Base-by-base conservation (phyloP, 2,888 invertebrate genomes). In the Lamproptera curius region DNA sequence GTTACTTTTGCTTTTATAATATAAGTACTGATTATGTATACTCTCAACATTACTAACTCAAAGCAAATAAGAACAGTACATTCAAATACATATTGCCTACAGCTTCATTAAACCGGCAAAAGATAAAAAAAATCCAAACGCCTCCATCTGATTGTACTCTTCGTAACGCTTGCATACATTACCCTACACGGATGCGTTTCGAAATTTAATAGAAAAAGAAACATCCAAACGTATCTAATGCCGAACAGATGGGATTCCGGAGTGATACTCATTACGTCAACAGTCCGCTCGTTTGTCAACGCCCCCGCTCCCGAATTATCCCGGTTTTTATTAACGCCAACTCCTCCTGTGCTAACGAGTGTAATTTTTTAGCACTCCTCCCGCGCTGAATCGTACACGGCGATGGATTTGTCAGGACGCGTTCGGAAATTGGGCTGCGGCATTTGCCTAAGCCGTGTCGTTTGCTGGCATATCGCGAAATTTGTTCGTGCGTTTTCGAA, bases 261-360 rank as follows among this genome's bases (percentile, higher is more conserved):
- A 57, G 80, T 81, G 79, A 75, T 70, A 67, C 76, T 81, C 83
- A 81, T 85, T 83, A 82, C 76, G 62, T 66, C 58, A 67, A 64
- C 66, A 70, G 69, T 60, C 70, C 56, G 58, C 69, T 73, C 78
- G 73, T 84, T 84, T 86, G 76, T 86, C 81, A 84, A 67, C 71
- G 65, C 76, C 77, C 74, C 67, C 59, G 57, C 63, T 65, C 62
- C 70, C 63, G 68, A 73, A 75, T 73, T 73, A 75, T 73, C 65
- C 59, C 65, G 61, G 54, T 62, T 77, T 82, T 84, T 85, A 83
- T 82, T 80, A 82, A 79, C 77, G 76, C 79, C 81, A 78, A 81
- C 81, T 76, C 70, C 73, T 76, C 71, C 64, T 61, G 61, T 65
- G 57, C 70, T 76, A 81, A 83, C 74, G 82, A 81, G 70, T 54